These are phyloP conservation scores for Fabriciana adippe DNA, from an alignment of 2,888 invertebrate genomes.

Conservation along the genomic window DNA sequence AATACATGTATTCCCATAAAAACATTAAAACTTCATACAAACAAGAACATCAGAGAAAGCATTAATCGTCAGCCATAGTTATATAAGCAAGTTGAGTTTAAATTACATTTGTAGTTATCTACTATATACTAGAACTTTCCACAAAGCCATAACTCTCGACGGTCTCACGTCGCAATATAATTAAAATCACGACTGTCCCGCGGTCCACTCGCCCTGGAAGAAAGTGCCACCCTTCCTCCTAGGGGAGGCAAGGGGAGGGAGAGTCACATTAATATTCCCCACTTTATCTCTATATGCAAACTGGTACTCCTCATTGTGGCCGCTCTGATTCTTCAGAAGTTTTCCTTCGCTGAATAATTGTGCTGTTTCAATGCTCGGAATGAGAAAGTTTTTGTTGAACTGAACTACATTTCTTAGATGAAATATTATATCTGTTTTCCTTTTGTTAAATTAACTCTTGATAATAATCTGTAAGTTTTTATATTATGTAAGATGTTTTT, in stretches of 20 bases:
- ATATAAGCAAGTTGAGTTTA: not conserved
- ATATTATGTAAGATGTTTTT: not conserved
- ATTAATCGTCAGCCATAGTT: no score
- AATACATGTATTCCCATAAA: no score
- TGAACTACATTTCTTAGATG: constrained; percentile 54
- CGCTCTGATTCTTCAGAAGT: constrained; percentile 70
- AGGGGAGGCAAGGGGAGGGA: constrained; percentile 52
- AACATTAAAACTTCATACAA: no score
- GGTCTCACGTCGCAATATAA: constrained; percentile 78
- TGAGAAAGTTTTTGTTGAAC: constrained; percentile 69
- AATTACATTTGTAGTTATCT: constrained; percentile 16
- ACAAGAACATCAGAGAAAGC: no score
- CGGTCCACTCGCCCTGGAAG: constrained; percentile 75
- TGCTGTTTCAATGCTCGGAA: constrained; percentile 75
- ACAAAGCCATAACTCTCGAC: constrained; percentile 65
- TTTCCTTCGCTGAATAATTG: constrained; percentile 73
- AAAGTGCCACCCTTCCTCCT: constrained; percentile 56
- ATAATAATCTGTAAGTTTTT: constrained; percentile 10
- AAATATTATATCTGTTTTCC: constrained; percentile 35
- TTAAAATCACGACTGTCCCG: constrained; percentile 81
- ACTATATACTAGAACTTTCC: constrained; percentile 52
- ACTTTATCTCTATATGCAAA: constrained; percentile 83
- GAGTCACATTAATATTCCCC: constrained; percentile 82
- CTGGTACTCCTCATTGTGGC: constrained; percentile 81
- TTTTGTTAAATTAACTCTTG: constrained; percentile 27